A percentile compares a stretch with the other conserved stretches of the same genome.
These are phyloP conservation scores for Pachypanchax playfairii DNA, from an alignment of 2,113 vertebrate genomes.

Conservation along the genomic window DNA sequence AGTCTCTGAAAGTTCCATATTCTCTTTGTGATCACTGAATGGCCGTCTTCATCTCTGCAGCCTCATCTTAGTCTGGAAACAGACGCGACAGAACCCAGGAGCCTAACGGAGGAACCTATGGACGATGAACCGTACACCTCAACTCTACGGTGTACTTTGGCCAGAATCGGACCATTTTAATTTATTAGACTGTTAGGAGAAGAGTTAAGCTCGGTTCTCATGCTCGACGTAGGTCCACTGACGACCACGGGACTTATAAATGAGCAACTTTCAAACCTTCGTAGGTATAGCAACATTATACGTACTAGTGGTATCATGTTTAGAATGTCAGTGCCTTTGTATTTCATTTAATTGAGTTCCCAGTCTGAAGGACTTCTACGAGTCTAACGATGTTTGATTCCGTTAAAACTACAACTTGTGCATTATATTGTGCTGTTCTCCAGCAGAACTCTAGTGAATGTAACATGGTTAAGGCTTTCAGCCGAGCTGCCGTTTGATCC, in stretches of 20 bases:
- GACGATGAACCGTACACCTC: conserved; percentile 44
- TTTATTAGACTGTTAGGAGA: conserved; percentile 68
- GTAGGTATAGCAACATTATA: conserved; percentile 52
- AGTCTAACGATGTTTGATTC: conserved; percentile 27
- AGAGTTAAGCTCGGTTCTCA: conserved; percentile 56
- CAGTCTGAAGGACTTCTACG: conserved; percentile 8
- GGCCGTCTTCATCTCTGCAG: conserved; percentile 45
- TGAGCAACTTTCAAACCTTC: conserved; percentile 44
- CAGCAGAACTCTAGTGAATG: conserved; percentile 55
- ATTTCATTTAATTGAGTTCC: conserved; percentile 19
- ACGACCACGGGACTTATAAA: conserved; percentile 23
- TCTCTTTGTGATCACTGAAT: no score
- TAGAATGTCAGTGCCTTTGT: conserved; percentile 47
- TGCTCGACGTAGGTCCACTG: conserved; percentile 22
- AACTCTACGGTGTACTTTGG: conserved; percentile 59
- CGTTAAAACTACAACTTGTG: conserved; percentile 19
- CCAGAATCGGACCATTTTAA: conserved; percentile 67
- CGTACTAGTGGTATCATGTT: conserved; percentile 39
- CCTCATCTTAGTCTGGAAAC: conserved; percentile 68
- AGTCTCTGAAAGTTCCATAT: no score
- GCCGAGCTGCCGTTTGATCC: conserved; percentile 34
- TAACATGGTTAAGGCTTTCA: conserved; percentile 41
- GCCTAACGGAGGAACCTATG: conserved; percentile 48
- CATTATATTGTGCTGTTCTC: conserved; percentile 18
- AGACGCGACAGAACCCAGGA: conserved; percentile 41